Evolutionary conservation across 2,797 vertebrate genomes (phyloP), one percentile per base, ranked within the genome.

Genomic region (Enteromius thamalakanensis): DNA sequence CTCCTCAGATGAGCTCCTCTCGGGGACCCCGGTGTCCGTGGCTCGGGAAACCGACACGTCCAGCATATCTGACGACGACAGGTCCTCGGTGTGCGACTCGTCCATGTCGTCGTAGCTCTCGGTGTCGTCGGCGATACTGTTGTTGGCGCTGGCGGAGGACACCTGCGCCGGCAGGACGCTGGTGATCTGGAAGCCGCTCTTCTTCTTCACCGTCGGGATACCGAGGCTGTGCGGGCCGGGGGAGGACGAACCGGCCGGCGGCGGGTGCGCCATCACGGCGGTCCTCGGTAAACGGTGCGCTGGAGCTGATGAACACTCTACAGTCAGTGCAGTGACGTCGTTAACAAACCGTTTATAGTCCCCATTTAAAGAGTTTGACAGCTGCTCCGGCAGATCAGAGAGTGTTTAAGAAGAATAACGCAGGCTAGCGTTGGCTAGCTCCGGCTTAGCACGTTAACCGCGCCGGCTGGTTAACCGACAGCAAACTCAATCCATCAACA

Each of bases 61-160:
- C 81, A 99, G 91, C 87, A 99, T 97, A 79, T 99, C 98, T 0
- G 98, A 99, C 65, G 97, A 98, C 0, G 98, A 99, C 9, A 99
- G 93, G 87, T 99, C 98, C 87, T 99, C 98, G 0, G 97, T 99
- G 91, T 98, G 98, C 0, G 97, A 99, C 84, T 99, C 98, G 32
- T 99, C 98, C 95, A 99, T 92, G 62, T 99, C 98, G 26, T 99
- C 98, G 0, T 98, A 99, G 93, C 98, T 99, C 91, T 99, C 98
- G 0, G 97, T 99, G 90, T 99, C 98, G 76, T 99, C 98, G 0
- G 97, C 97, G 68, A 99, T 93, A 86, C 98, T 99, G 94, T 99
- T 99, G 93, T 98, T 99, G 17, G 96, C 96, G 87, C 97, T 98
- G 81, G 97, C 96, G 0, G 96, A 97, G 0, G 96, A 97, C 86